Evolutionary conservation across 2,113 vertebrate species (phyloP).

Genomic region (Mesocricetus auratus): DNA sequence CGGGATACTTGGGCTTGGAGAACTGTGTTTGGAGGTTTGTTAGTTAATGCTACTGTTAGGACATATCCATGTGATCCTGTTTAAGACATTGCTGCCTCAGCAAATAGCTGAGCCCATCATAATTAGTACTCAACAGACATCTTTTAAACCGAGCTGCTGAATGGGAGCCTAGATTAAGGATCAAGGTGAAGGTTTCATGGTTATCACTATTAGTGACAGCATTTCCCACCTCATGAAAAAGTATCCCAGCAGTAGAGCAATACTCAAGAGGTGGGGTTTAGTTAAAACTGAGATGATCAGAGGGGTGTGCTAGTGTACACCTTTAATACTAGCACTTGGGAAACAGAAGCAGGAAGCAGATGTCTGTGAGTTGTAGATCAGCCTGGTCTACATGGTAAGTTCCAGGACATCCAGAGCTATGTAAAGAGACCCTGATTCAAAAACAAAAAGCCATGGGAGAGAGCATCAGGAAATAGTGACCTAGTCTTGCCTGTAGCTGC

Average conservation of each 20-base stretch:
- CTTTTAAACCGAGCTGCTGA: not conserved
- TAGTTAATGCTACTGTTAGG: constrained; percentile 60
- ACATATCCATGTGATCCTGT: constrained; percentile 70
- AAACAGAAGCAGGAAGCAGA: not conserved
- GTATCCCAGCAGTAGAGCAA: not conserved
- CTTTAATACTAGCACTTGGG: not conserved
- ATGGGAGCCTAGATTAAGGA: not conserved
- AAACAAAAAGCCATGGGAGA: not conserved
- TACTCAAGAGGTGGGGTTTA: not conserved
- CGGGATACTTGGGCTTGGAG: not conserved
- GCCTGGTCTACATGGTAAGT: too few species aligned
- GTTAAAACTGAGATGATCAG: not conserved
- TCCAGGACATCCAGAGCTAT: not conserved
- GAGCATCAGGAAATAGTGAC: not conserved
- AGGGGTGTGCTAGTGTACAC: not conserved
- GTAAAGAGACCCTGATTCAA: not conserved
- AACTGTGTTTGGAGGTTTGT: not conserved
- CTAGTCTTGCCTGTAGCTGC: not conserved
- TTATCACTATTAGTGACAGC: not conserved
- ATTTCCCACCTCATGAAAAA: not conserved
- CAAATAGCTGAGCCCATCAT: not conserved
- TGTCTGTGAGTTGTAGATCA: not conserved
- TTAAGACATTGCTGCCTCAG: not conserved
- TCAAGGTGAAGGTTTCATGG: not conserved
- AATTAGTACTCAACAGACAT: constrained; percentile 16